Percentiles rank a stretch among this genome's conserved stretches.
phyloP scores from a whole-genome alignment of 2,797 vertebrate genomes.

The Lacerta bilineata region DNA sequence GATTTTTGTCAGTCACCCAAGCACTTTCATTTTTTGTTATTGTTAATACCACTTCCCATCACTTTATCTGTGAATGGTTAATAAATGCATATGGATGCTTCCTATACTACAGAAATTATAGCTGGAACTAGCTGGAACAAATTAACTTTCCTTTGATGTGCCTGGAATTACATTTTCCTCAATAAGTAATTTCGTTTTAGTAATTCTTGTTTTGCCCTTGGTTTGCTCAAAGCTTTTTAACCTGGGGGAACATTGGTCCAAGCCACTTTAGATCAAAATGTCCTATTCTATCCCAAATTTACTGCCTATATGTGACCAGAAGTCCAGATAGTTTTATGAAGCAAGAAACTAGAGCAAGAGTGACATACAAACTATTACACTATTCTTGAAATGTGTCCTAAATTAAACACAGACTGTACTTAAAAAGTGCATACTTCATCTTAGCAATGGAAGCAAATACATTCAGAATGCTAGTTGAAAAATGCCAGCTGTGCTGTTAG shows the following conservation, averaged over 20 bases:
- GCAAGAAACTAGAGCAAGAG: too few species aligned
- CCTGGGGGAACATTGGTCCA: neutral
- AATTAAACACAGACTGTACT: neutral
- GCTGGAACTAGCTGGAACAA: neutral
- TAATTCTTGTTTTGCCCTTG: neutral
- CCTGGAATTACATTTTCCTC: conserved; percentile 3
- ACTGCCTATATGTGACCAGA: neutral
- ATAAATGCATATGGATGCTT: neutral
- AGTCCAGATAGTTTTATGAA: neutral
- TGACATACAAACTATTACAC: neutral
- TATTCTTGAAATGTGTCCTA: neutral
- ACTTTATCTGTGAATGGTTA: neutral
- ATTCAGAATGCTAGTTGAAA: neutral
- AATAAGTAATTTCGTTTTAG: neutral
- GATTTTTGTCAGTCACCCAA: neutral
- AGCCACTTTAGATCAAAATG: neutral
- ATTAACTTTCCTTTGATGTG: neutral
- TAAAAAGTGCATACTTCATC: neutral
- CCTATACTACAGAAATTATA: conserved; percentile 3
- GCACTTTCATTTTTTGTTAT: neutral
- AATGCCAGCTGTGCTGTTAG: neutral
- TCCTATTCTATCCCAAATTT: neutral
- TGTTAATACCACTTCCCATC: neutral
- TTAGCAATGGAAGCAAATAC: neutral
- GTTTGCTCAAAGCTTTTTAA: neutral